Base-by-base conservation (phyloP, 2,797 vertebrate species). In the Tympanoctomys barrerae region DNA sequence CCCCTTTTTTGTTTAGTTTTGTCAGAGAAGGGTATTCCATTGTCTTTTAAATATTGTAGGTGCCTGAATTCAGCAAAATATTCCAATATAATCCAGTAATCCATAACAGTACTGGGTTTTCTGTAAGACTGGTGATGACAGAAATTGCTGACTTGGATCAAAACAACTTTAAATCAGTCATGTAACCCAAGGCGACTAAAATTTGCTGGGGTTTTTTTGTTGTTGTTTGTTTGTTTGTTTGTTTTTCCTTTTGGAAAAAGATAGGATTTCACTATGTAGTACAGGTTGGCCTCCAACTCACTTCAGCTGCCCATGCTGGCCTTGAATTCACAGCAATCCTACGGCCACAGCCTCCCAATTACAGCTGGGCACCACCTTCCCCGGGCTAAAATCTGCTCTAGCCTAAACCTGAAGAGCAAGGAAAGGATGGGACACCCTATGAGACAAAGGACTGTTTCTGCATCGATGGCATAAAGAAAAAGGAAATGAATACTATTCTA, bases 141-240 rank as follows among this genome's bases (percentile, higher is more conserved):
- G 42, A 42, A 42, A 5, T 42, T 42, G 42, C 42, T 42, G 42
- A 42, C 42, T 42, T 42, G 42, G 42, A 42, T 42, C 70, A 71
- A 79, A 89, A 92, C 64, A 54, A 14, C 33, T 96, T 90, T 71
- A 93, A 82, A 70, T 75, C 82, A 71, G 61, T 22, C 19, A 70
- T 77, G 28, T 33, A 81, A 97, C 26, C 70, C 14, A 49, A 49
- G 8, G 49, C 16, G 1, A 16, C 54, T 57, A 57, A 57, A 57
- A 57, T 57, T 57, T 57, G 52, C 14, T 86, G 42, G 42, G 42
- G 5, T n/a, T 49, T 59, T 59, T 33, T 66, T 54, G 14, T 57
- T 4, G 13, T 68, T 33, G n/a, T 33, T 59, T 59, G 59, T 22
- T 68, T 59, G 7, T 8, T 59, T 59, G 59, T 22, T 68, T 59